Evolutionary conservation across 2,797 vertebrate genomes (phyloP), one percentile per base, ranked within the genome.

Genomic region (Neomorphus geoffroyi): DNA sequence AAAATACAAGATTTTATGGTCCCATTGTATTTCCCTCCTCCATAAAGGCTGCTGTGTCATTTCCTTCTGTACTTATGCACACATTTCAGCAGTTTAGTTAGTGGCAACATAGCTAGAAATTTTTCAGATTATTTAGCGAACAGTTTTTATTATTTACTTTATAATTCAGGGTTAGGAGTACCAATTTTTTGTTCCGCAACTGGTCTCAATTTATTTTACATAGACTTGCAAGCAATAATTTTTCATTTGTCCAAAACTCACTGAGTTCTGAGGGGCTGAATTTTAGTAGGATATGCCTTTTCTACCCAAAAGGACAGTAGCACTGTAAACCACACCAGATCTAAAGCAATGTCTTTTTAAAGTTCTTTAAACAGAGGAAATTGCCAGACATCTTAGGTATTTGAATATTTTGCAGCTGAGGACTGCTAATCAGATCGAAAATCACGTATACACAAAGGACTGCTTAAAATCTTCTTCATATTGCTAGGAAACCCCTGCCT

Each of bases 401-500:
- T 90, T 86, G n/a, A 67, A 51, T 90, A 72, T 93, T 91, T 90
- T 92, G 37, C 66, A 79, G 66, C 65, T 69, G 80, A 28, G 57
- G 35, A 66, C 35, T 80, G n/a, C 50, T 84, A 79, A 95, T 84
- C 46, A 62, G 70, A 45, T 41, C 88, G 66, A 79, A 92, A 58
- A 88, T 88, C 72, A 57, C 45, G 66, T 90, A 66, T 88, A 79
- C 66, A 81, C 70, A 90, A 92, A 86, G 33, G 22, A 81, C 18
- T 81, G 65, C 54, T 94, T 80, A 53, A 80, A 80, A 53, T 84
- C 28, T 73, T 83, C 51, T 30, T 80, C 6, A 24, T 88, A 23
- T 24, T 22, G 50, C 24, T 58, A 74, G 67, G 86, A 74, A 83
- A 33, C 32, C 19, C 9, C 24, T 3, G 12, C 22, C 85, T 78